Base-by-base conservation (phyloP, 2,113 vertebrate species). In the Clarias magur region DNA sequence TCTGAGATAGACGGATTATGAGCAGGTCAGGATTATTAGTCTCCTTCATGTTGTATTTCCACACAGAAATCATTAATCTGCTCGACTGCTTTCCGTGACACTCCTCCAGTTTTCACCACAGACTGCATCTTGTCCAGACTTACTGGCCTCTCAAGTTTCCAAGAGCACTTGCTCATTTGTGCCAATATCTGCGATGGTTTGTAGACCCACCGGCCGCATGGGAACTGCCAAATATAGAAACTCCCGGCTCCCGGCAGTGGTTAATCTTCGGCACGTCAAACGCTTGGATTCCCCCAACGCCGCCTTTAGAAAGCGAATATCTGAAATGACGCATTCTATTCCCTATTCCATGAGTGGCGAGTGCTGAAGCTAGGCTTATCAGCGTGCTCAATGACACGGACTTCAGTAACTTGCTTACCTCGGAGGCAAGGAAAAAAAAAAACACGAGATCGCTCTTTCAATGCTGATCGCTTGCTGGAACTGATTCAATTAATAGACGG, bases 401-500 rank as follows among this genome's bases (percentile, higher is more conserved):
- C 57, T 38, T 25, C 59, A 85, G 85, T 23, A 73, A 79, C 16
- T 23, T 17, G 56, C 73, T 86, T 78, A 65, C 56, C 81, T 89
- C 12, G 27, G 72, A 86, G 88, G 88, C 85, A 68, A 48, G 48
- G 48, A 7, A 0, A 8, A 48, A 48, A 48, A 6, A 42, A 42
- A 42, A 42, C 4, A 42, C 19, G 27, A 54, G 79, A 67, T 80
- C 65, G 25, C 72, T 86, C 63, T 75, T 12, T 78, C 67, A 76
- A n/a, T 21, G 48, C 48, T 73, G 82, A 83, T 87, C 73, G 57
- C 80, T 87, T 82, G 82, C 30, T 85, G 65, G 80, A 90, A 90
- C 86, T 53, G 80, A 86, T 87, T 88, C 83, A 83, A 88, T 90
- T 88, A 88, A 89, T 84, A 53, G n/a, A 88, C 84, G 23, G 88